Conservation (phyloP, 2,888 invertebrate species). For the Globia sparganii region DNA sequence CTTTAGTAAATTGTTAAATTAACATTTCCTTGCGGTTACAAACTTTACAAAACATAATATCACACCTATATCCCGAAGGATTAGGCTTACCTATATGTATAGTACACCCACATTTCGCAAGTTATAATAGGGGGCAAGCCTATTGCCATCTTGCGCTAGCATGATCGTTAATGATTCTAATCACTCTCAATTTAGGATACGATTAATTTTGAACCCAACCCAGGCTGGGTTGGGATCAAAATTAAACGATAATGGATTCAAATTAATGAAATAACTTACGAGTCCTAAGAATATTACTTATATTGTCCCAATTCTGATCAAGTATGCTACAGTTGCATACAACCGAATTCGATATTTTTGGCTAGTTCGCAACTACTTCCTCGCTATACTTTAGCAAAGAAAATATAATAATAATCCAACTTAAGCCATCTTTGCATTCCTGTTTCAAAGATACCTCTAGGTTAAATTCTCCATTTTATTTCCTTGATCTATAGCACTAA, state of each 20-base stretch:
- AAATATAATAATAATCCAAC: background rate
- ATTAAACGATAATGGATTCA: background rate
- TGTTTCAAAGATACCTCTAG: background rate
- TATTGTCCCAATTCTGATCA: background rate
- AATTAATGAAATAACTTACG: background rate
- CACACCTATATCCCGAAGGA: background rate
- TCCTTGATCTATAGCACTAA: slow-evolving; percentile 9
- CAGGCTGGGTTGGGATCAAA: background rate
- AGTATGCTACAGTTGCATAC: background rate
- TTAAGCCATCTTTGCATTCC: background rate
- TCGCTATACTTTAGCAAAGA: background rate
- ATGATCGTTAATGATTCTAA: background rate
- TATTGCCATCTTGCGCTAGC: background rate
- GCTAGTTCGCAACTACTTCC: too few relatives aligned
- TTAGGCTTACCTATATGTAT: background rate
- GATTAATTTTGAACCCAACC: background rate
- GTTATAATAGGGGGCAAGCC: background rate
- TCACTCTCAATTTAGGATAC: background rate
- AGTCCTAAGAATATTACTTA: background rate
- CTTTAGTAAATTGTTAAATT: background rate
- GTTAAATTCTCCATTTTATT: slow-evolving; percentile 9
- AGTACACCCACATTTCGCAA: background rate
- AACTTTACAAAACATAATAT: background rate
- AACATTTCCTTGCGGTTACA: background rate
- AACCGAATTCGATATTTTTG: background rate